Evolutionary conservation across 2,113 vertebrate genomes (phyloP).

Genomic region (Leiothrix lutea): DNA sequence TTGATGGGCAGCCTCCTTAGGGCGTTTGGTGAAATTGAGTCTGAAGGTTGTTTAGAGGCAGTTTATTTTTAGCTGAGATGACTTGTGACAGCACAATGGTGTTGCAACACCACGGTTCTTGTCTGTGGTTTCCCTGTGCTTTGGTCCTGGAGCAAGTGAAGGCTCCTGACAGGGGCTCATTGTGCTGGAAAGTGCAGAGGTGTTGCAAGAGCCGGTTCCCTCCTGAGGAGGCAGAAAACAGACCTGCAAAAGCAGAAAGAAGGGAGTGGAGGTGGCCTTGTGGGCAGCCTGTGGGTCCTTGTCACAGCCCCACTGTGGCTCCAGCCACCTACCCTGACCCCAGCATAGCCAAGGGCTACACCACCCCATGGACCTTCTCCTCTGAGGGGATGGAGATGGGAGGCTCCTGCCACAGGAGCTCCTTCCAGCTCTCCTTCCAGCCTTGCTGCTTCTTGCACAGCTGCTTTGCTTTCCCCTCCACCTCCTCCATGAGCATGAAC

Average conservation of each 20-base stretch:
- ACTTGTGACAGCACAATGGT: background rate
- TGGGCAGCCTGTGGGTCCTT: background rate
- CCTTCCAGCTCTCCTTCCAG: background rate
- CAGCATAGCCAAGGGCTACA: background rate
- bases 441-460: background rate
- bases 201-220: background rate
- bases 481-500: background rate
- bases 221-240: background rate
- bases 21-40: background rate
- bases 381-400: background rate
- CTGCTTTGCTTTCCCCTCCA: background rate
- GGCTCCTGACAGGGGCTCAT: background rate
- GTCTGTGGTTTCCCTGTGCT: background rate
- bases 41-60: background rate
- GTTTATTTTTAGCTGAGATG: constrained; percentile 29
- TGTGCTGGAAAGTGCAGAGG: background rate
- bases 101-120: background rate
- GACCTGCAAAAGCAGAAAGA: background rate
- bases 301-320: background rate
- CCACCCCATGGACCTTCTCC: background rate
- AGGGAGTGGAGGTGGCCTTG: background rate
- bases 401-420: background rate
- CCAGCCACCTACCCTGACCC: fast-evolving
- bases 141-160: background rate
- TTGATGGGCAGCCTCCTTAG: background rate